Percentiles rank a stretch among this genome's conserved stretches.
phyloP scores from a whole-genome alignment of 2,113 vertebrate genomes.

The Macaca mulatta region DNA sequence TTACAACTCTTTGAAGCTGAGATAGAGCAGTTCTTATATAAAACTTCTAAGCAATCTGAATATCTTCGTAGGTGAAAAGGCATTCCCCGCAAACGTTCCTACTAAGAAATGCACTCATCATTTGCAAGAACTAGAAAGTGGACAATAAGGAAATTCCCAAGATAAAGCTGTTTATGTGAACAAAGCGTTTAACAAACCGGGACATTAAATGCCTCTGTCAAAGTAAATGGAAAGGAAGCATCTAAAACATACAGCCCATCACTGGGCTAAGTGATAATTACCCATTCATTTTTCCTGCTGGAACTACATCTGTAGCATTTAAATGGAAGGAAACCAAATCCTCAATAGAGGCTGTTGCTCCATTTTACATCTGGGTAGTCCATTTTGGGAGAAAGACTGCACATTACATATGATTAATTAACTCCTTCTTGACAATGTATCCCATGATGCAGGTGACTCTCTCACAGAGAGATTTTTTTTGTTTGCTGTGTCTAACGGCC shows the following conservation, averaged over 20 bases:
- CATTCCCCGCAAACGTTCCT: not conserved
- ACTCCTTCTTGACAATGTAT: not conserved
- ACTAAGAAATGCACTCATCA: not conserved
- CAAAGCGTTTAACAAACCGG: not conserved
- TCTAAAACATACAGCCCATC: not conserved
- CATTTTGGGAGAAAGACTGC: not conserved
- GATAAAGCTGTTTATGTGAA: not conserved
- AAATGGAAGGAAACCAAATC: not conserved
- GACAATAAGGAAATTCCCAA: not conserved
- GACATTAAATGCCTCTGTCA: not conserved
- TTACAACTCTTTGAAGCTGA: constrained; percentile 43
- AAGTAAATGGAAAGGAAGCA: not conserved
- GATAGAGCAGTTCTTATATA: not conserved
- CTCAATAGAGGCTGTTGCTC: not conserved
- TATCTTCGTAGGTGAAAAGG: not conserved
- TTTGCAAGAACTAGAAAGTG: not conserved
- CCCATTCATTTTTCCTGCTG: not conserved
- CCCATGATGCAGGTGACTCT: not conserved
- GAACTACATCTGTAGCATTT: not conserved
- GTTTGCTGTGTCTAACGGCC: not conserved
- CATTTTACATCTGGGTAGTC: not conserved
- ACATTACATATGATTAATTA: not conserved
- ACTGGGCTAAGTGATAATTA: not conserved
- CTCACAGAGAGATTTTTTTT: not conserved
- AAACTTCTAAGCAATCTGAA: constrained; percentile 17